phyloP scores from a whole-genome alignment of 2,888 invertebrate genomes.

The Noctua janthina region DNA sequence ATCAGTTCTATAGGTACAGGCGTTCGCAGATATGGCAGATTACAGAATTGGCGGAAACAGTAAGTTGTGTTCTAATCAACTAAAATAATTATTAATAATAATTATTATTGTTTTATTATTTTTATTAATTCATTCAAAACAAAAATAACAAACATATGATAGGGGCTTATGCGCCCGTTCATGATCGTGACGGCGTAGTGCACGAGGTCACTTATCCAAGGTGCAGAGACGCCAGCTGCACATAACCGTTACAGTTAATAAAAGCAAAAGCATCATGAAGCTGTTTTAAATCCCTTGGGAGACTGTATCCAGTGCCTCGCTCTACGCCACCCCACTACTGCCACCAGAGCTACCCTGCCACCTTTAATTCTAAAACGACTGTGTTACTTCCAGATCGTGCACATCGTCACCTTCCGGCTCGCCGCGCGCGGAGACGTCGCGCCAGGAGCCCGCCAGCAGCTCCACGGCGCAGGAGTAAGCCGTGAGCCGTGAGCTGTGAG shows the following conservation, averaged over 20 bases:
- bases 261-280: not conserved
- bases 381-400: slow-evolving; percentile 74
- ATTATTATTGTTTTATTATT: no score
- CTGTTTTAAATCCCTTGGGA: not conserved
- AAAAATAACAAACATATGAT: not conserved
- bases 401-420: slow-evolving; percentile 73
- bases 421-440: slow-evolving; percentile 71
- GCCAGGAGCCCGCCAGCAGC: slow-evolving; percentile 71
- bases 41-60: not conserved
- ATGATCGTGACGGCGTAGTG: not conserved
- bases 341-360: not conserved
- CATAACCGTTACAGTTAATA: not conserved
- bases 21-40: not conserved
- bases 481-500: not conserved
- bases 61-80: not conserved
- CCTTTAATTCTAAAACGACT: not conserved
- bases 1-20: not conserved
- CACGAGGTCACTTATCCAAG: not conserved
- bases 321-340: no score
- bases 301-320: not conserved
- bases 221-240: not conserved
- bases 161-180: not conserved
- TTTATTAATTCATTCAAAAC: not conserved
- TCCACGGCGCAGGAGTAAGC: slow-evolving; percentile 67
- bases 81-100: not conserved